Evolutionary conservation across 2,888 invertebrate genomes (phyloP).

Genomic region (Amiota mariae): DNA sequence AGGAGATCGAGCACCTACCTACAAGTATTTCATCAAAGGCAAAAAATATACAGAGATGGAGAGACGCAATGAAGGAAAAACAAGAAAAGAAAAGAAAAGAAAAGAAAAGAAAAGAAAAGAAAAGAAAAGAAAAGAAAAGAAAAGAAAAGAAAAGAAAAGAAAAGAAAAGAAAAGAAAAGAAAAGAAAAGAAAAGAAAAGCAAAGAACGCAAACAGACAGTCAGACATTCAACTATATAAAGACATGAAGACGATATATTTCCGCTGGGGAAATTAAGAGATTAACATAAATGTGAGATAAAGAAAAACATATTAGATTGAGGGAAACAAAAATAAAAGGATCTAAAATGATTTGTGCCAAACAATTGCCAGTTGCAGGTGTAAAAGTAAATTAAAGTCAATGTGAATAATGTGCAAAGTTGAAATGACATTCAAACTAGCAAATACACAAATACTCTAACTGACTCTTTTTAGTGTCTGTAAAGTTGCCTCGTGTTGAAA

Average conservation of each 20-base stretch:
- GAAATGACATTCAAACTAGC: not conserved
- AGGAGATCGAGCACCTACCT: too few relatives aligned
- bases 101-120: not conserved
- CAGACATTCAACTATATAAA: not conserved
- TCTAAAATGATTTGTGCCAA: too few relatives aligned
- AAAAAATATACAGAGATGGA: too few relatives aligned
- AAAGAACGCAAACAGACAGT: not conserved
- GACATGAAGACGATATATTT: not conserved
- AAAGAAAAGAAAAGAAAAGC: not conserved
- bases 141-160: not conserved
- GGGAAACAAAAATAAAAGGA: not conserved
- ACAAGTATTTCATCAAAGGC: too few relatives aligned
- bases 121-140: not conserved
- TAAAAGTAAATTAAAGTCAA: not conserved
- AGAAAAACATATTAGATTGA: too few relatives aligned
- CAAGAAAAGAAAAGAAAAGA: not conserved
- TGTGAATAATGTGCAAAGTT: slow-evolving; percentile 15
- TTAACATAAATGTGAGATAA: slow-evolving; percentile 20
- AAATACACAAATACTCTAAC: too few relatives aligned
- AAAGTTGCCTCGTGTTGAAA: too few relatives aligned
- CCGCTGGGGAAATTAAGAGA: slow-evolving; percentile 25
- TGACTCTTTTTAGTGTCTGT: too few relatives aligned
- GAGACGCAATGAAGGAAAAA: not conserved
- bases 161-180: too few relatives aligned
- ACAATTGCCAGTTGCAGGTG: too few relatives aligned